phyloP scores from a whole-genome alignment of 1,140 invertebrate genomes.

The Fopius arisanus region DNA sequence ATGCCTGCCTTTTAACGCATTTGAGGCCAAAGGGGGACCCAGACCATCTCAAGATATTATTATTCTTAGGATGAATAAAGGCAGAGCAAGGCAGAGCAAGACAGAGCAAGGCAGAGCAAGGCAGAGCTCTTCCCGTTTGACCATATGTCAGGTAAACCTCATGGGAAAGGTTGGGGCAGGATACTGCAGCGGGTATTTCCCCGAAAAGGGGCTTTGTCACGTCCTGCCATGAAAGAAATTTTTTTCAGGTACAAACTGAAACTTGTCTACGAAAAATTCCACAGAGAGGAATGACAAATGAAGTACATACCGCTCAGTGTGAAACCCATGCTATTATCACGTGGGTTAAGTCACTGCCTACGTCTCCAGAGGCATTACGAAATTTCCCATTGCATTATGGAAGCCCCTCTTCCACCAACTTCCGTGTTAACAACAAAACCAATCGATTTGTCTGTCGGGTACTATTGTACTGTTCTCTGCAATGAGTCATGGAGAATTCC shows the following conservation, averaged over 20 bases:
- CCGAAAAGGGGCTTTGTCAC: not conserved
- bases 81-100: too few species aligned
- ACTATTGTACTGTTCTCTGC: not conserved
- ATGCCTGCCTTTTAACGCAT: not conserved
- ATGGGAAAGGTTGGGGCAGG: not conserved
- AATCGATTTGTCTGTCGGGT: not conserved
- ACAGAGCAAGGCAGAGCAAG: not conserved
- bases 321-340: not conserved
- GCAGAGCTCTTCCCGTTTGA: not conserved
- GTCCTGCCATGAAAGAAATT: too few species aligned
- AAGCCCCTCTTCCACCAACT: not conserved
- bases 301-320: not conserved
- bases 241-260: too few species aligned
- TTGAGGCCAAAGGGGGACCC: not conserved
- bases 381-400: not conserved
- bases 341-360: not conserved
- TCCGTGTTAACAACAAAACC: conserved; percentile 6
- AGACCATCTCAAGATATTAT: conserved; percentile 1
- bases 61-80: not conserved
- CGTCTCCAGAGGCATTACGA: not conserved
- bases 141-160: conserved; percentile 4
- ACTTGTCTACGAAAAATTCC: conserved; percentile 1
- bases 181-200: not conserved
- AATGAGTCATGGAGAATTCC: conserved; percentile 6
- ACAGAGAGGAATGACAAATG: not conserved